phyloP scores from a whole-genome alignment of 1,140 invertebrate genomes.

The Rhynchophorus ferrugineus region DNA sequence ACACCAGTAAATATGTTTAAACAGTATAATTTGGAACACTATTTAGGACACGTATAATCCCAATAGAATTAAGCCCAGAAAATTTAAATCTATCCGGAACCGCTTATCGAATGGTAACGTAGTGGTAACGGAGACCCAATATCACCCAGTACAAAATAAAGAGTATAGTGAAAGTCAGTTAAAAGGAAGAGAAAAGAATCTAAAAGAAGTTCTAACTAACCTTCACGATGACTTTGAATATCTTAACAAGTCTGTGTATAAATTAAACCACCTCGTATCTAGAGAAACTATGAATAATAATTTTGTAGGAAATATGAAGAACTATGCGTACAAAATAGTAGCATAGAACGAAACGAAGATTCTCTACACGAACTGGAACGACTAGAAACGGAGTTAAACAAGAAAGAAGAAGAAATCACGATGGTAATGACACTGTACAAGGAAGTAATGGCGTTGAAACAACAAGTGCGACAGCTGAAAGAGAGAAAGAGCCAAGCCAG shows the following conservation, averaged over 20 bases:
- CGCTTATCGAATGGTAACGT: too few relatives aligned
- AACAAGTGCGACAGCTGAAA: conserved; percentile 42
- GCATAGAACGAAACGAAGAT: conserved; percentile 30
- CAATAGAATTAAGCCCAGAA: too few relatives aligned
- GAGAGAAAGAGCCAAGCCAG: conserved; percentile 32
- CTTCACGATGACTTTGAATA: conserved; percentile 44
- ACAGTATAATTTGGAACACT: too few relatives aligned
- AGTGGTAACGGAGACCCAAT: too few relatives aligned
- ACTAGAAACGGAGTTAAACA: conserved; percentile 41
- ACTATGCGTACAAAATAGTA: conserved; percentile 36
- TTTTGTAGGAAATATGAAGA: conserved; percentile 44
- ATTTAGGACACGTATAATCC: too few relatives aligned
- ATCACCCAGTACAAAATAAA: too few relatives aligned
- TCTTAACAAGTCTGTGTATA: conserved; percentile 2
- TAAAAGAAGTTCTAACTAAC: conserved; percentile 42
- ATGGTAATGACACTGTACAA: conserved; percentile 45
- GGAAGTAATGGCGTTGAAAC: conserved; percentile 44
- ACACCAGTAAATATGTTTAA: too few relatives aligned
- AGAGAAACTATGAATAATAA: not conserved
- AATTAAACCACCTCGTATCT: not conserved
- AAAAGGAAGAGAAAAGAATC: conserved; percentile 32
- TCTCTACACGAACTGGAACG: conserved; percentile 37
- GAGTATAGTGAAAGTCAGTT: conserved; percentile 17
- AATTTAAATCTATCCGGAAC: too few relatives aligned
- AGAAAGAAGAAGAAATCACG: conserved; percentile 47